These are phyloP conservation scores for Cyprinella venusta DNA, from an alignment of 2,797 vertebrate species.

Conservation along the genomic window DNA sequence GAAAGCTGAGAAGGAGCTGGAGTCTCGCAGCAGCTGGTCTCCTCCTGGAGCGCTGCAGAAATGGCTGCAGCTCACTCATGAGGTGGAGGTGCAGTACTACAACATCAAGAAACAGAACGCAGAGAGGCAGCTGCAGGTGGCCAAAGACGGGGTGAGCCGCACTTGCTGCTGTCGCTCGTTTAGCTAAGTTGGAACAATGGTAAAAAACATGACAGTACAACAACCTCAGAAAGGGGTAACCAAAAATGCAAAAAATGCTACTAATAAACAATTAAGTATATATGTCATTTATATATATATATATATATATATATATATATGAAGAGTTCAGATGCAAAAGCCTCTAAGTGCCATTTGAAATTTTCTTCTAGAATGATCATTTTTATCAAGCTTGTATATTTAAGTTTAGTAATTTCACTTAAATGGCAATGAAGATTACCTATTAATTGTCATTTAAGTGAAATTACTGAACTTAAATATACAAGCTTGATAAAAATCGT, in stretches of 20 bases:
- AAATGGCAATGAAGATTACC: too few species aligned
- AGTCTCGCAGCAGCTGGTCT: constrained; percentile 90
- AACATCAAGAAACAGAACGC: constrained; percentile 98
- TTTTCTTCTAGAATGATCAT: too few species aligned
- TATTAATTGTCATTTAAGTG: too few species aligned
- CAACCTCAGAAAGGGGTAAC: neutral
- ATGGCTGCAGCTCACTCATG: constrained; percentile 98
- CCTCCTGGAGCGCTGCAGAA: constrained; percentile 93
- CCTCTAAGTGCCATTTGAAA: too few species aligned
- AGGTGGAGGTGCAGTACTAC: constrained; percentile 98
- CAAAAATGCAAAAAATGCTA: too few species aligned
- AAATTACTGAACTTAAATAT: too few species aligned
- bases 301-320: neutral
- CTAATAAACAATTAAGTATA: too few species aligned
- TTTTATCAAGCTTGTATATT: too few species aligned
- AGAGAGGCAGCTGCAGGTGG: constrained; percentile 91
- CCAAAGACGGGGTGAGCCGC: constrained; percentile 92
- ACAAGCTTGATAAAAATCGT: too few species aligned
- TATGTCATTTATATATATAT: neutral
- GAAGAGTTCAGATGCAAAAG: too few species aligned
- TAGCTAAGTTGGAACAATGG: neutral
- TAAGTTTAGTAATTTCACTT: too few species aligned
- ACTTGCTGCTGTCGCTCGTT: neutral
- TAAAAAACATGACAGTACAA: neutral
- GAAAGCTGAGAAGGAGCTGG: constrained; percentile 96